Base-by-base conservation (phyloP, 2,888 invertebrate genomes). In the Silvanus unidentatus region DNA sequence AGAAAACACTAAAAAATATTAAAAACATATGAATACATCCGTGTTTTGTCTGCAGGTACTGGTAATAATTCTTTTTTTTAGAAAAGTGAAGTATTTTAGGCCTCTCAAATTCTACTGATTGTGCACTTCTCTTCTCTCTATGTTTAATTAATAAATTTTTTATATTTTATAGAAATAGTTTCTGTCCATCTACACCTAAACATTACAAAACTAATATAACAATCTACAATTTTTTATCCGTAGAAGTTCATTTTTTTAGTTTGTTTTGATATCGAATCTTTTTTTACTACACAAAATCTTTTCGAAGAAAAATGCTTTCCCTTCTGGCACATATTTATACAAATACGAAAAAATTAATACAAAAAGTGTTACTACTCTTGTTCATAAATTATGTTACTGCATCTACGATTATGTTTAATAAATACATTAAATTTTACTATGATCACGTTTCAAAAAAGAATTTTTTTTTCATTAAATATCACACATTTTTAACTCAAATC, bases 51-150 rank as follows among this genome's bases (percentile, higher is more conserved):
- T 22, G 49, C 59, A 60, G 57, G 55, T 60, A 59, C 58, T 22
- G 22, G 3, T 22, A 8, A 22, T 22, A 22, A 5, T 22, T 22
- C 8, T 22, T 61, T 55, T 59, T 58, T 47, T 58, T 53, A 50
- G 47, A 49, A 43, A 37, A 43, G 55, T 60, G 56, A 59, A 58
- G 54, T 54, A 58, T 44, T 37, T 64, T 69, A 69, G 69, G 68
- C 68, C 69, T 67, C 62, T 64, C 64, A 61, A 66, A 56, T 58
- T 54, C 62, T 64, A 62, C 59, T 63, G 63, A 64, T 64, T 64
- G 62, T 63, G 61, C 60, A 59, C 42, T 38, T 52, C 35, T 46
- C 43, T 47, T 47, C 40, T 45, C 44, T 52, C 40, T 43, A 39
- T 47, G n/a, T 30, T 40, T 2, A 14, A 40, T 15, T 13, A 6